These are phyloP conservation scores for Drosophila asahinai DNA, from an alignment of 1,140 invertebrate genomes.

Conservation along the genomic window DNA sequence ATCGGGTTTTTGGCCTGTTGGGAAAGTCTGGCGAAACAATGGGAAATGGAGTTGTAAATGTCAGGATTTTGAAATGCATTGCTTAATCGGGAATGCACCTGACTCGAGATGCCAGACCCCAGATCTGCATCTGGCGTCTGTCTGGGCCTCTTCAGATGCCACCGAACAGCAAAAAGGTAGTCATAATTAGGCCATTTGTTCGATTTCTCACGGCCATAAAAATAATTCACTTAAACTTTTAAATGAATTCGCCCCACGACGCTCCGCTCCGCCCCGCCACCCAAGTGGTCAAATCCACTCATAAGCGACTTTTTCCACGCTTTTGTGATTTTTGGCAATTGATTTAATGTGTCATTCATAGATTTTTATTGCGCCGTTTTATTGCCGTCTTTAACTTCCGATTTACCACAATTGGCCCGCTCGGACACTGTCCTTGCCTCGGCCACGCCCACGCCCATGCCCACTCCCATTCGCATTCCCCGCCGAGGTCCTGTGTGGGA, in stretches of 20 bases:
- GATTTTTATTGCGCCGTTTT: constrained; percentile 85
- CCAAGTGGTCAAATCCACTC: constrained; percentile 67
- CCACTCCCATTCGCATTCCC: constrained; percentile 26
- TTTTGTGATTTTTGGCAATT: constrained; percentile 85
- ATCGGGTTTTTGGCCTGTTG: constrained; percentile 28
- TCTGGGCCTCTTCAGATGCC: constrained; percentile 23
- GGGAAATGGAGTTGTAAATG: constrained; percentile 68
- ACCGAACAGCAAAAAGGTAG: constrained; percentile 12
- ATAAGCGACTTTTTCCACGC: constrained; percentile 69
- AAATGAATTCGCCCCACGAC: constrained; percentile 64
- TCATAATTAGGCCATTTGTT: constrained; percentile 66
- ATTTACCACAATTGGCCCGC: constrained; percentile 85
- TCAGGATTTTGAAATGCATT: constrained; percentile 76
- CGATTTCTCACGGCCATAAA: constrained; percentile 77
- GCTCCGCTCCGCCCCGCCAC: not conserved
- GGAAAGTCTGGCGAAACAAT: constrained; percentile 57
- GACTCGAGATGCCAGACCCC: constrained; percentile 19
- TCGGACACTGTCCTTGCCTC: constrained; percentile 84
- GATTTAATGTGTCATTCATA: constrained; percentile 85
- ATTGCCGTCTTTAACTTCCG: constrained; percentile 85
- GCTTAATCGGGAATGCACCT: constrained; percentile 72
- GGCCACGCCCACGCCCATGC: not conserved
- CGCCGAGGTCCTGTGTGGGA: constrained; percentile 63
- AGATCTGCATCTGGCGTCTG: constrained; percentile 44
- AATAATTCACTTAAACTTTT: constrained; percentile 71